These are phyloP conservation scores for Heliconius aoede DNA, from an alignment of 2,888 invertebrate species.

Conservation along the genomic window DNA sequence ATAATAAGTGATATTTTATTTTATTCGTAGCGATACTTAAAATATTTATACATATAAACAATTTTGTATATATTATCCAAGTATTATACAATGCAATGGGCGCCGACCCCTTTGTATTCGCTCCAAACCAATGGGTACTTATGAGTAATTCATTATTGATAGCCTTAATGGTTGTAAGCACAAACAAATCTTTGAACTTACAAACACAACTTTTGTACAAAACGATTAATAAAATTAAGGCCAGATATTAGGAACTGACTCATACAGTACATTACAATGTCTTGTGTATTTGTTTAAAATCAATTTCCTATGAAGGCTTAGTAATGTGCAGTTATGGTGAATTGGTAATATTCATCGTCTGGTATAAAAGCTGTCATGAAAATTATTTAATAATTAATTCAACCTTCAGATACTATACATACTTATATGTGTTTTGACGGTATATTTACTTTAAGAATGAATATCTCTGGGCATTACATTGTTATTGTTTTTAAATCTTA, in stretches of 20 bases:
- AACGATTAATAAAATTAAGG: conserved; percentile 35
- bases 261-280: conserved; percentile 18
- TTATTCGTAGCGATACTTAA: background rate
- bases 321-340: conserved; percentile 1
- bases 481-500: background rate
- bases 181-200: conserved; percentile 16
- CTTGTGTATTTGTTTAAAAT: conserved; percentile 1
- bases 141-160: background rate
- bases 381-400: background rate
- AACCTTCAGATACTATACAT: background rate
- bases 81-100: background rate
- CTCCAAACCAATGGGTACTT: background rate
- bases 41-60: background rate
- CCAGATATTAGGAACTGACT: conserved; percentile 41
- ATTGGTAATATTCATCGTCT: conserved; percentile 4
- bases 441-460: background rate
- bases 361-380: background rate
- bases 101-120: background rate
- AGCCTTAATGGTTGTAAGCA: conserved; percentile 1
- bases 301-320: background rate
- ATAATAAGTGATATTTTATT: background rate
- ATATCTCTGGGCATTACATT: background rate
- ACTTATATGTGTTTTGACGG: background rate
- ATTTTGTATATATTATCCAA: background rate
- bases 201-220: conserved; percentile 5